phyloP scores from a whole-genome alignment of 1,140 invertebrate genomes.

The Macrotrachela quadricornifera region DNA sequence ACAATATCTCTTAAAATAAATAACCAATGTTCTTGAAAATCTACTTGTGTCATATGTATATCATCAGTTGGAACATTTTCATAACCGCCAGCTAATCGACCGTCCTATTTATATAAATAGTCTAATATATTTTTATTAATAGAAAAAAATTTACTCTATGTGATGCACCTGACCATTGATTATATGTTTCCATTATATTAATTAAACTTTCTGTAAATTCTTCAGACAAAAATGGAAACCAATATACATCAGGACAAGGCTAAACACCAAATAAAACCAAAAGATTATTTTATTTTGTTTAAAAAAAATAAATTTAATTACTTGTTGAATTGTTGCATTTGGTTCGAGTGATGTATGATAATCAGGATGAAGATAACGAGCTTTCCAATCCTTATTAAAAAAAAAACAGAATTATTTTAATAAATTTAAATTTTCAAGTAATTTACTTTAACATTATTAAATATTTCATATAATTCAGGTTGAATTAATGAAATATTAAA shows the following conservation, averaged over 20 bases:
- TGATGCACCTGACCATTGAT: slow-evolving; percentile 75
- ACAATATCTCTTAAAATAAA: slow-evolving; percentile 69
- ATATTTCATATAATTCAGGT: slow-evolving; percentile 75
- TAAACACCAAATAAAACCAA: slow-evolving; percentile 28
- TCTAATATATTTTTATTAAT: not conserved
- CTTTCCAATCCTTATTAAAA: slow-evolving; percentile 54
- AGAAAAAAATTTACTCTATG: slow-evolving; percentile 39
- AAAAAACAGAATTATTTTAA: not conserved
- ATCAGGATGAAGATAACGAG: slow-evolving; percentile 55
- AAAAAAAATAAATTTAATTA: not conserved
- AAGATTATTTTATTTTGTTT: slow-evolving; percentile 3
- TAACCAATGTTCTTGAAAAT: slow-evolving; percentile 65
- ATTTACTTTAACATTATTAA: slow-evolving; percentile 51
- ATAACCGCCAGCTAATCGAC: slow-evolving; percentile 65
- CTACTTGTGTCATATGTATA: slow-evolving; percentile 95
- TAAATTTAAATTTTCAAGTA: not conserved
- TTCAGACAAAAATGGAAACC: slow-evolving; percentile 74
- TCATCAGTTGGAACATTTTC: slow-evolving; percentile 94
- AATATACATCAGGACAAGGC: slow-evolving; percentile 93
- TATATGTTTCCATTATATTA: slow-evolving; percentile 67
- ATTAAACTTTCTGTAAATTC: slow-evolving; percentile 67
- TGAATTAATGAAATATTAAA: slow-evolving; percentile 48
- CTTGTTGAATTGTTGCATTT: slow-evolving; percentile 41
- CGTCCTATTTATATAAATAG: not conserved
- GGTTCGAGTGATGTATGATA: slow-evolving; percentile 50